phyloP scores from a whole-genome alignment of 2,113 vertebrate species.

The Eupsittula cactorum region DNA sequence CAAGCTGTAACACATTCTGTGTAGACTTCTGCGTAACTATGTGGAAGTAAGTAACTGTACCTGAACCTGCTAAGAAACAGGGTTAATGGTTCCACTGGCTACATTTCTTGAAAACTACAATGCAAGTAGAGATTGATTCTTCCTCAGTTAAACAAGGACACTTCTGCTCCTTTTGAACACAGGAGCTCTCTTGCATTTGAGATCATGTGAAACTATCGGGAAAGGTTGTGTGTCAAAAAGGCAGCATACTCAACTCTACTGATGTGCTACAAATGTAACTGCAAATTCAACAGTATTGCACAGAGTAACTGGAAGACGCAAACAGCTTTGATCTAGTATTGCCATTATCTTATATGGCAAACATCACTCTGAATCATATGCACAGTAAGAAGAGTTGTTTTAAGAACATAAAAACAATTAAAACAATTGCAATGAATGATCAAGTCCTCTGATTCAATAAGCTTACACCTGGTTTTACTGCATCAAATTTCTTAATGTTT shows the following conservation, averaged over 20 bases:
- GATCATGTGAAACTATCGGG: background rate
- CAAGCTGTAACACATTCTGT: background rate
- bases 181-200: background rate
- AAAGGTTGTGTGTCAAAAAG: background rate
- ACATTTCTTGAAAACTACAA: background rate
- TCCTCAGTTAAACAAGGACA: background rate
- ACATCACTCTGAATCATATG: background rate
- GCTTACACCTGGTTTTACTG: constrained; percentile 7
- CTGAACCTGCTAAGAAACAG: background rate
- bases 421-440: constrained; percentile 25
- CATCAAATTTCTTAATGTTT: constrained; percentile 1
- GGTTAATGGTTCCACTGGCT: background rate
- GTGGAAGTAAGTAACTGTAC: background rate
- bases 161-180: background rate
- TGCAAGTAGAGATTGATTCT: background rate
- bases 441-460: constrained; percentile 21
- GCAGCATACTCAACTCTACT: background rate
- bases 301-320: background rate
- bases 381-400: background rate
- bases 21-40: background rate
- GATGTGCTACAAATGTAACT: background rate
- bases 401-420: constrained; percentile 26
- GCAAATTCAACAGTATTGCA: background rate
- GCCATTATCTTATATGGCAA: background rate
- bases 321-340: constrained; percentile 31